These are phyloP conservation scores for Kryphioiulus occultus DNA, from an alignment of 2,888 invertebrate genomes.

Conservation along the genomic window DNA sequence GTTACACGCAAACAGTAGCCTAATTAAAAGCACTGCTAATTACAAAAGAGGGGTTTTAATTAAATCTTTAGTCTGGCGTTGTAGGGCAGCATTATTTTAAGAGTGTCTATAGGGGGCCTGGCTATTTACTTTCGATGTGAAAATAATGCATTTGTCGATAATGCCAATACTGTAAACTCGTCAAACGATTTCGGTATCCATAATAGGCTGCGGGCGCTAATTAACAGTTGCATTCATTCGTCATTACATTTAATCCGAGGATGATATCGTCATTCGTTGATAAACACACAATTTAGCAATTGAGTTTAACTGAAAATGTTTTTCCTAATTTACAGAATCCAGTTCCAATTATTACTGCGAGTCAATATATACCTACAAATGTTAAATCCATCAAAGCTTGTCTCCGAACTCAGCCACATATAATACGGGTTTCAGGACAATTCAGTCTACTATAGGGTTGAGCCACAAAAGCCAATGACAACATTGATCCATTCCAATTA, in stretches of 20 bases:
- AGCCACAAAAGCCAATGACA: too few species aligned
- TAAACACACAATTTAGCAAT: too few species aligned
- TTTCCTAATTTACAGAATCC: too few species aligned
- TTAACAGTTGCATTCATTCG: neutral
- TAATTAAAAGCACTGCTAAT: constrained; percentile 24
- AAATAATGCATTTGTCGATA: constrained; percentile 22
- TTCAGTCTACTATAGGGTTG: too few species aligned
- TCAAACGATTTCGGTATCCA: neutral
- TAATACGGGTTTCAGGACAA: too few species aligned
- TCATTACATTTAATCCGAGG: neutral
- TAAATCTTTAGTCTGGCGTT: constrained; percentile 1
- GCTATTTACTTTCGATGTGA: neutral
- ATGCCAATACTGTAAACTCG: neutral
- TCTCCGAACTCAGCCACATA: too few species aligned
- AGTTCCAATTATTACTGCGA: too few species aligned
- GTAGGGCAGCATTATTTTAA: neutral
- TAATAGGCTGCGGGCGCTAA: neutral
- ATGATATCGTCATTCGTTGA: neutral
- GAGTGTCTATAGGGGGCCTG: neutral
- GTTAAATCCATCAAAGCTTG: too few species aligned
- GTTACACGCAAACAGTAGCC: constrained; percentile 8
- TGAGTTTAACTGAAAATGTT: too few species aligned
- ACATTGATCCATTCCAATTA: too few species aligned
- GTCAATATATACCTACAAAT: too few species aligned
- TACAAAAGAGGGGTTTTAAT: constrained; percentile 25